Base-by-base conservation (phyloP, 2,113 vertebrate species). In the Tauraco erythrolophus region DNA sequence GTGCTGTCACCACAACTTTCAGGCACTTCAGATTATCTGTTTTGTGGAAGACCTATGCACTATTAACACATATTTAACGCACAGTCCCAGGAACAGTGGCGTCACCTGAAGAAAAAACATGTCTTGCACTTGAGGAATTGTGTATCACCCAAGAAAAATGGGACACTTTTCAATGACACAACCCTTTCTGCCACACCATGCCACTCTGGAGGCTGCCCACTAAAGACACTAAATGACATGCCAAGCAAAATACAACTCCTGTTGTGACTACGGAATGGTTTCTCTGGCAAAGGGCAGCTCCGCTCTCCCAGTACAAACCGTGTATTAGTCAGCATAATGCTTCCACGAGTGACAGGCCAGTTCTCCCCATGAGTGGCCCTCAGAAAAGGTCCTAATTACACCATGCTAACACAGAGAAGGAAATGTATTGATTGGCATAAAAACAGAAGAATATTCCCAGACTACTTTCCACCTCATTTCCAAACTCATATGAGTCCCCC, bases 391-490 rank as follows among this genome's bases (percentile, higher is more conserved):
- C 69, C 37, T 45, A 71, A 69, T 88, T 79, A 69, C 45, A 82
- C 21, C 19, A n/a, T 21, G 19, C 22, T 85, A 80, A 81, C 57
- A n/a, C 48, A 95, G 61, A 89, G 74, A 19, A 89, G 8, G 28
- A 68, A 84, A 60, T 58, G 9, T 76, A 61, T 61, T 72, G 74
- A 87, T 62, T 75, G n/a, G 33, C n/a, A 37, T 14, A 84, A 56
- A 93, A 95, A 81, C 9, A 87, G 56, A 76, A 88, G 28, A 92
- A 69, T 70, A 80, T 84, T 96, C 76, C 75, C 76, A 78, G 72
- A 57, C 54, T 94, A 58, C 7, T 19, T 93, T 81, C 31, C 6
- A 27, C 33, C 25, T 91, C n/a, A 50, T 77, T 94, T 95, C 86
- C 65, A 89, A 88, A 89, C n/a, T 79, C 64, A 23, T 2, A 3